Conservation (phyloP, 2,888 invertebrate species). For the Helobdella robusta region DNA sequence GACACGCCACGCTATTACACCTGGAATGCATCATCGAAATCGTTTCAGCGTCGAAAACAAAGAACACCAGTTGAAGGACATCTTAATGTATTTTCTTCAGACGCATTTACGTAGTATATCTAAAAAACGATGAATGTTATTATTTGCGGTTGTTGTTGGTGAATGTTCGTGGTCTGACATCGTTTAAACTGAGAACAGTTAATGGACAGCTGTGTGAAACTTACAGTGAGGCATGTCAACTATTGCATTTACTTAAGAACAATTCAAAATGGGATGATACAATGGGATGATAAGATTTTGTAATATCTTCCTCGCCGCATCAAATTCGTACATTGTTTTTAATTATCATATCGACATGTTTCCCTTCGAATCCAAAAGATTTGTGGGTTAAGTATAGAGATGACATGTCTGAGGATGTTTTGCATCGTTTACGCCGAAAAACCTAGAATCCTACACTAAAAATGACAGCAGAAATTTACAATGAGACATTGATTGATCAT, state of each 20-base stretch:
- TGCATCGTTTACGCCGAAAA: conserved; percentile 5
- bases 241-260: conserved; percentile 6
- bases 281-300: neutral
- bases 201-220: neutral
- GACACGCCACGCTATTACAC: neutral
- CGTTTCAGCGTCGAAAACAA: conserved; percentile 3
- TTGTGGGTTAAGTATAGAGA: conserved; percentile 6
- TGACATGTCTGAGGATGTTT: conserved; percentile 16
- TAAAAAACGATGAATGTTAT: conserved; percentile 10
- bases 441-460: neutral
- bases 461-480: conserved; percentile 9
- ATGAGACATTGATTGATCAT: neutral
- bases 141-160: conserved; percentile 10
- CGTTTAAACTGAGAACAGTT: neutral
- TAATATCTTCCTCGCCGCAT: neutral
- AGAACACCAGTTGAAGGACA: conserved; percentile 4
- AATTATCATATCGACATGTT: conserved; percentile 2
- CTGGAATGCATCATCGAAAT: conserved; percentile 1
- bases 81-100: neutral
- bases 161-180: conserved; percentile 2
- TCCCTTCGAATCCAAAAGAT: conserved; percentile 1
- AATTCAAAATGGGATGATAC: conserved; percentile 2
- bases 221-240: conserved; percentile 12
- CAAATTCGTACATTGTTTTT: conserved; percentile 1
- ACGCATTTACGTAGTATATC: neutral